These are phyloP conservation scores for Kudoa iwatai DNA, from an alignment of 30 jellyfish, hydroid and myxozoan genomes.

Conservation along the genomic window DNA sequence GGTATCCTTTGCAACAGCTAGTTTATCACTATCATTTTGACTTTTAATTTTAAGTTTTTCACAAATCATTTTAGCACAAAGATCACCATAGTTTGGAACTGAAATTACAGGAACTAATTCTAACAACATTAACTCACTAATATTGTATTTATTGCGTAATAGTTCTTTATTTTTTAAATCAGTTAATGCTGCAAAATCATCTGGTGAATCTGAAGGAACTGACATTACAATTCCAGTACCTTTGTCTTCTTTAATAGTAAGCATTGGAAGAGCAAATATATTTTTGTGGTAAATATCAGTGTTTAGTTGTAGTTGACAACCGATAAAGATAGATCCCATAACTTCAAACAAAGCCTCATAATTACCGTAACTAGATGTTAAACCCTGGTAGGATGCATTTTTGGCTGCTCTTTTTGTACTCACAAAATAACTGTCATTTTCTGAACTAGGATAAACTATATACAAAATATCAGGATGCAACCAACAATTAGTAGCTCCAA, in stretches of 20 bases:
- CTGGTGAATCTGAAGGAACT: conserved; percentile 96
- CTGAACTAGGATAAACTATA: background rate
- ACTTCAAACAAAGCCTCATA: conserved; percentile 27
- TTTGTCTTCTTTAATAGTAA: conserved; percentile 56
- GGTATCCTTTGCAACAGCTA: conserved; percentile 58
- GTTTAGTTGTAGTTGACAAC: conserved; percentile 42
- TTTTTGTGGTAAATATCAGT: conserved; percentile 20
- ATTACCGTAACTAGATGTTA: conserved; percentile 26
- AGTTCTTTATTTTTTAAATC: conserved; percentile 60
- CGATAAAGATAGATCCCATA: conserved; percentile 42
- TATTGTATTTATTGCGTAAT: conserved; percentile 29
- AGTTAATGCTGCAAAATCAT: conserved; percentile 72
- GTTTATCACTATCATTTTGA: conserved; percentile 45
- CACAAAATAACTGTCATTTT: conserved; percentile 2
- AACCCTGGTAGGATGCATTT: conserved; percentile 62
- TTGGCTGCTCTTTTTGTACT: conserved; percentile 45
- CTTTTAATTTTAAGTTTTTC: conserved; percentile 59
- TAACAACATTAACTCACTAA: conserved; percentile 59
- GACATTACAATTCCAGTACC: conserved; percentile 98
- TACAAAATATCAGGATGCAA: conserved; percentile 42
- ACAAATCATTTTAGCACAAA: conserved; percentile 38
- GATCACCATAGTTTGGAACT: conserved; percentile 57
- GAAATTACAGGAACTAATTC: conserved; percentile 53
- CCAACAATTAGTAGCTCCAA: conserved; percentile 84
- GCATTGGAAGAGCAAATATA: conserved; percentile 63